Evolutionary conservation across 2,888 invertebrate genomes (phyloP).

Genomic region (Zootermopsis nevadensis): DNA sequence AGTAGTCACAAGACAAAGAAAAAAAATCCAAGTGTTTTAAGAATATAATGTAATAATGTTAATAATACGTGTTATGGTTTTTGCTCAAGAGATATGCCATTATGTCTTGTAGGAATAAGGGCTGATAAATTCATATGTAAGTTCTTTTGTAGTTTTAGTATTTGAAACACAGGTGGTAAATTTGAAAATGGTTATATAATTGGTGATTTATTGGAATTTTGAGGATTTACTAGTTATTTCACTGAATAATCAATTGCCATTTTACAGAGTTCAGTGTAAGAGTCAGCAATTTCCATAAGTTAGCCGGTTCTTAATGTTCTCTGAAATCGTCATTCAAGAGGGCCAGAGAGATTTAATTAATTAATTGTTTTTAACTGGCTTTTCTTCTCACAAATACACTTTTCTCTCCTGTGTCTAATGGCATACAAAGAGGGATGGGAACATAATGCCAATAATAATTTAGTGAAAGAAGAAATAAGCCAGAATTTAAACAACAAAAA

Average conservation of each 20-base stretch:
- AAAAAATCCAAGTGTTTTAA: constrained; percentile 32
- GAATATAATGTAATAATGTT: constrained; percentile 26
- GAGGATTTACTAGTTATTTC: not conserved
- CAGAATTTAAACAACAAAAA: not conserved
- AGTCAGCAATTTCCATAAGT: not conserved
- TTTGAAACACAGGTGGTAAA: not conserved
- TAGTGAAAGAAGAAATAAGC: not conserved
- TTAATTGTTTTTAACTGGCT: not conserved
- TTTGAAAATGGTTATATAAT: not conserved
- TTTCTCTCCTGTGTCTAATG: not conserved
- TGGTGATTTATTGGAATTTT: not conserved
- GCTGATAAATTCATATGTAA: constrained; percentile 33
- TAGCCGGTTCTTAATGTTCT: not conserved
- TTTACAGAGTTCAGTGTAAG: not conserved
- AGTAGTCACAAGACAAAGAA: constrained; percentile 7
- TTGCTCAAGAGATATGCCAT: constrained; percentile 38
- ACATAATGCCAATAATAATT: not conserved
- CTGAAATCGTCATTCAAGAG: not conserved
- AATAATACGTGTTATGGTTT: constrained; percentile 40
- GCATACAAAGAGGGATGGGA: not conserved
- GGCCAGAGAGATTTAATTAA: not conserved
- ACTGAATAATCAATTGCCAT: not conserved
- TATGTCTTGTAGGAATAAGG: constrained; percentile 29
- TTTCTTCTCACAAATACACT: not conserved
- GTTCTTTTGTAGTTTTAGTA: constrained; percentile 16